These are phyloP conservation scores for Hylyphantes graminicola DNA, from an alignment of 1,140 invertebrate species.

Conservation along the genomic window DNA sequence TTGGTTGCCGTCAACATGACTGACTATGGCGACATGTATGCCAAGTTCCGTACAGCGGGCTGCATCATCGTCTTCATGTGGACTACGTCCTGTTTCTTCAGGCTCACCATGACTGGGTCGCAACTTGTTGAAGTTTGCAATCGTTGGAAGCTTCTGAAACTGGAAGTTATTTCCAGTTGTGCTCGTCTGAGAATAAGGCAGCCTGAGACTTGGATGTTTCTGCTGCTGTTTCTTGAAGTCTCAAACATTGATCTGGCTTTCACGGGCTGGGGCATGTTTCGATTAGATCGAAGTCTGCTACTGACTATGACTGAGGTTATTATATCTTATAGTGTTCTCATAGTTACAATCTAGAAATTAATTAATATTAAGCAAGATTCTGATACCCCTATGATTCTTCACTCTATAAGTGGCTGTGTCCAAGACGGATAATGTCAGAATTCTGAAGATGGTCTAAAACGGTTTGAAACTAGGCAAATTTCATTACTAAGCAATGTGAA, in stretches of 20 bases:
- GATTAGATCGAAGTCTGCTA: conserved; percentile 5
- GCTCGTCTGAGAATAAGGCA: not conserved
- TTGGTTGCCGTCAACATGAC: not conserved
- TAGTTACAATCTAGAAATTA: conserved; percentile 11
- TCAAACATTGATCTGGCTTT: not conserved
- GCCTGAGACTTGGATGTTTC: not conserved
- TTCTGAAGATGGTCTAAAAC: too few species aligned
- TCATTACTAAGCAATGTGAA: too few species aligned
- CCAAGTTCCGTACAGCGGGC: not conserved
- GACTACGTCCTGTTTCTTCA: conserved; percentile 1
- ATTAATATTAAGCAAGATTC: too few species aligned
- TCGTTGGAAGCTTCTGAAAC: not conserved
- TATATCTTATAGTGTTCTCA: conserved; percentile 17
- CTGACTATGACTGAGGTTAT: conserved; percentile 12
- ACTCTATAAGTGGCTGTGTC: too few species aligned
- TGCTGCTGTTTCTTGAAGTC: not conserved
- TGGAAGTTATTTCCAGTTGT: not conserved
- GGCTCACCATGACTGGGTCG: conserved; percentile 1
- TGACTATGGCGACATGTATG: too few species aligned
- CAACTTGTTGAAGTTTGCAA: not conserved
- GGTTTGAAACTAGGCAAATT: too few species aligned
- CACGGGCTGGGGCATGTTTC: conserved; percentile 40
- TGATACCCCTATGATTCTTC: too few species aligned
- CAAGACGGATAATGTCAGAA: too few species aligned
- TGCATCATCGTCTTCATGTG: conserved; percentile 2